Evolutionary conservation across 2,113 vertebrate species (phyloP).

Genomic region (Chlamydotis undulata): DNA sequence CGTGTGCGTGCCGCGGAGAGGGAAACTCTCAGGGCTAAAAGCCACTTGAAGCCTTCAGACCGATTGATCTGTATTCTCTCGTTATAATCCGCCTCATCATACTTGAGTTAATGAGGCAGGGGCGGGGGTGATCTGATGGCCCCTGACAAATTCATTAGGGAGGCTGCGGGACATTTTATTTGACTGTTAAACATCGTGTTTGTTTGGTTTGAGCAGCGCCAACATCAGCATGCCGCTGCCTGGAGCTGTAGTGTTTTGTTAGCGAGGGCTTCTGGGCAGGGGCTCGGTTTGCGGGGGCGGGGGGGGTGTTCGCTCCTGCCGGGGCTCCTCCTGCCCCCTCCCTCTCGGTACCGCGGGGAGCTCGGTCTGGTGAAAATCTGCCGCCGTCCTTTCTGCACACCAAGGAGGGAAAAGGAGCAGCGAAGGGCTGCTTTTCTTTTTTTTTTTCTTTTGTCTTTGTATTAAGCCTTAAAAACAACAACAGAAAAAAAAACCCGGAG

Average conservation of each 20-base stretch:
- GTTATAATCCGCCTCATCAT: conserved; percentile 82
- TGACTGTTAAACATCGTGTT: conserved; percentile 82
- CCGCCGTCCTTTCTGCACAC: not conserved
- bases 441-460: not conserved
- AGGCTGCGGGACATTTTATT: conserved; percentile 82
- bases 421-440: not conserved
- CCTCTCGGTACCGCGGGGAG: not conserved
- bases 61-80: conserved; percentile 82
- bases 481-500: not conserved
- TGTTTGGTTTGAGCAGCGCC: conserved; percentile 80
- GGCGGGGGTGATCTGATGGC: conserved; percentile 78
- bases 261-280: conserved; percentile 1
- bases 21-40: conserved; percentile 77
- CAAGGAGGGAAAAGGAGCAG: not conserved
- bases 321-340: not conserved
- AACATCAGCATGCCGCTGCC: conserved; percentile 74
- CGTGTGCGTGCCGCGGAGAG: conserved; percentile 38
- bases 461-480: not conserved
- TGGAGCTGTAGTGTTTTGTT: conserved; percentile 58
- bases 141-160: conserved; percentile 86
- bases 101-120: conserved; percentile 85
- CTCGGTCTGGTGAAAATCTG: not conserved
- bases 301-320: not conserved
- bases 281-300: not conserved
- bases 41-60: conserved; percentile 78